Evolutionary conservation across 2,888 invertebrate genomes (phyloP).

Genomic region (Elmis aenea): DNA sequence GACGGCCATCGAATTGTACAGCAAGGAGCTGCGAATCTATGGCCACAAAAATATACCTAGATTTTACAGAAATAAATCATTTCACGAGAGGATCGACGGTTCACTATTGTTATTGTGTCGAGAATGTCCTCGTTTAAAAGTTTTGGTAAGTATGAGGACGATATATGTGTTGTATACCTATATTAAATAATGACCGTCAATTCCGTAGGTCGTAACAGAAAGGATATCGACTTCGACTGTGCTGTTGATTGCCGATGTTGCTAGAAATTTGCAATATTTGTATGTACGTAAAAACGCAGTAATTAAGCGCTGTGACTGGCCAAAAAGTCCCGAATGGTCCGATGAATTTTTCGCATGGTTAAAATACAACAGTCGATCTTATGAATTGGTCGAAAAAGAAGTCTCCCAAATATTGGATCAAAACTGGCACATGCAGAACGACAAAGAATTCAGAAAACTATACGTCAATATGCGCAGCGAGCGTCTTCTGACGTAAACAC

Average conservation of each 20-base stretch:
- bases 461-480: slow-evolving; percentile 37
- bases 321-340: slow-evolving; percentile 60
- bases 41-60: slow-evolving; percentile 65
- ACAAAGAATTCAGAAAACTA: slow-evolving; percentile 58
- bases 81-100: slow-evolving; percentile 66
- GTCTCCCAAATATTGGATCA: slow-evolving; percentile 63
- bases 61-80: slow-evolving; percentile 61
- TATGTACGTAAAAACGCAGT: slow-evolving; percentile 68
- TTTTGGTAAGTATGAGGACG: slow-evolving; percentile 57
- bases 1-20: slow-evolving; percentile 58
- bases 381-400: slow-evolving; percentile 61
- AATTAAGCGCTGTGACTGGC: slow-evolving; percentile 66
- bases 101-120: slow-evolving; percentile 61
- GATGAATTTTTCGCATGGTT: slow-evolving; percentile 64
- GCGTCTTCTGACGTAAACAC: too few species aligned
- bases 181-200: not conserved
- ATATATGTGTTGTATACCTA: slow-evolving; percentile 1
- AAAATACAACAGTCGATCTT: slow-evolving; percentile 55
- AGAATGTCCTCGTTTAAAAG: slow-evolving; percentile 62
- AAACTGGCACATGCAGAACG: slow-evolving; percentile 63
- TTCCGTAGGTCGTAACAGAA: slow-evolving; percentile 61
- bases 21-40: slow-evolving; percentile 57
- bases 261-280: slow-evolving; percentile 57
- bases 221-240: slow-evolving; percentile 73
- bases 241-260: slow-evolving; percentile 62